These are phyloP conservation scores for Sphyrna mokarran DNA, from an alignment of 2,113 vertebrate genomes.

Conservation along the genomic window DNA sequence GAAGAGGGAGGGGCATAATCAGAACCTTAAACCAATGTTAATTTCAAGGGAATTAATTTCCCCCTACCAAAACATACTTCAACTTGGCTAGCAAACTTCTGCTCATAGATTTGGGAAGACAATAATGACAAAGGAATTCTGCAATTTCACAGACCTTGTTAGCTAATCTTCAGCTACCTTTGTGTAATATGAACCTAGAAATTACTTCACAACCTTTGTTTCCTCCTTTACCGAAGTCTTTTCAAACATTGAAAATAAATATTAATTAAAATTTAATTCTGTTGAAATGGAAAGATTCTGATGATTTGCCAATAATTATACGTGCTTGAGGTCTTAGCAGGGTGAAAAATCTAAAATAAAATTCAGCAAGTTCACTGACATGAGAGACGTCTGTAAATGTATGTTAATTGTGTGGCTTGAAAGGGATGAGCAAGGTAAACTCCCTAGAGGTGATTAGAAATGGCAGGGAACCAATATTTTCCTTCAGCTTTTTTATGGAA, in stretches of 20 bases:
- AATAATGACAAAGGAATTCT: background rate
- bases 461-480: background rate
- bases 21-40: background rate
- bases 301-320: background rate
- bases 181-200: background rate
- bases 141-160: background rate
- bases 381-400: background rate
- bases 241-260: background rate
- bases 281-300: background rate
- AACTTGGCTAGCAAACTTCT: background rate
- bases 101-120: background rate
- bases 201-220: background rate
- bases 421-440: background rate
- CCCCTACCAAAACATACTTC: background rate
- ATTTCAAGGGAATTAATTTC: background rate
- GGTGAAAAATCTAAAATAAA: background rate
- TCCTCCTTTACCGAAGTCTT: background rate
- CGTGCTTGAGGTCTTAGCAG: background rate
- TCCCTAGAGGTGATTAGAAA: background rate
- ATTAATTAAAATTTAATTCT: background rate
- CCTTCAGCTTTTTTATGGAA: background rate
- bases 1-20: background rate
- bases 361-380: background rate
- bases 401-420: background rate
- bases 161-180: background rate